These are phyloP conservation scores for Mus pahari DNA, from an alignment of 2,113 vertebrate genomes.

Conservation along the genomic window DNA sequence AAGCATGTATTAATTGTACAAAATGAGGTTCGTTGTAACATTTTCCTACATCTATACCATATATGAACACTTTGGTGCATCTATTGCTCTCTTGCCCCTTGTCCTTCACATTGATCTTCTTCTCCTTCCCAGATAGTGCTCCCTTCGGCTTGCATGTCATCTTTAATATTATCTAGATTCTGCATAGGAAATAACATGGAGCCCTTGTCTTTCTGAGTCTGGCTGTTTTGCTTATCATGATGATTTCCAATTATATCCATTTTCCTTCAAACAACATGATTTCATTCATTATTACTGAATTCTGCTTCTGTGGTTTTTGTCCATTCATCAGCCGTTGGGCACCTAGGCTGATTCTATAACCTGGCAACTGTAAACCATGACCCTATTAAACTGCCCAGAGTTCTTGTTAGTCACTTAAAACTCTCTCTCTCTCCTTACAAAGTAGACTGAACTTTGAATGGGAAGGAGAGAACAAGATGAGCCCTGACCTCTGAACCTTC, in stretches of 20 bases:
- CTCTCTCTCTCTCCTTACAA: neutral
- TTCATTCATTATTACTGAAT: neutral
- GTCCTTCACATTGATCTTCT: neutral
- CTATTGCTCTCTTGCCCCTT: neutral
- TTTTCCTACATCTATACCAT: neutral
- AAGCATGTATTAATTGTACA: neutral
- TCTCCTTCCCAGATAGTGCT: neutral
- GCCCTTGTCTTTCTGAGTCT: neutral
- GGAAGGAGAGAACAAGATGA: neutral
- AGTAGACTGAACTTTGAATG: neutral
- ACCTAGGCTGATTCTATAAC: neutral
- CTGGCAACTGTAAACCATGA: neutral
- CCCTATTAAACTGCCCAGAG: neutral
- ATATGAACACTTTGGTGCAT: too few relatives aligned
- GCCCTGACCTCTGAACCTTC: neutral
- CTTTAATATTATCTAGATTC: neutral
- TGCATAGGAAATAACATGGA: neutral
- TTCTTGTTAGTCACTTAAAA: slow-evolving; percentile 27
- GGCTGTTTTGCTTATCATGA: neutral
- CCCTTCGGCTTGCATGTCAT: neutral
- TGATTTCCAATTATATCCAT: neutral
- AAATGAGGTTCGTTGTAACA: neutral
- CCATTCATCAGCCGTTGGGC: neutral
- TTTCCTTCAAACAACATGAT: neutral
- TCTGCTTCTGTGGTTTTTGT: neutral